Evolutionary conservation across 2,888 invertebrate species (phyloP).

Genomic region (Ophion slaviceki): DNA sequence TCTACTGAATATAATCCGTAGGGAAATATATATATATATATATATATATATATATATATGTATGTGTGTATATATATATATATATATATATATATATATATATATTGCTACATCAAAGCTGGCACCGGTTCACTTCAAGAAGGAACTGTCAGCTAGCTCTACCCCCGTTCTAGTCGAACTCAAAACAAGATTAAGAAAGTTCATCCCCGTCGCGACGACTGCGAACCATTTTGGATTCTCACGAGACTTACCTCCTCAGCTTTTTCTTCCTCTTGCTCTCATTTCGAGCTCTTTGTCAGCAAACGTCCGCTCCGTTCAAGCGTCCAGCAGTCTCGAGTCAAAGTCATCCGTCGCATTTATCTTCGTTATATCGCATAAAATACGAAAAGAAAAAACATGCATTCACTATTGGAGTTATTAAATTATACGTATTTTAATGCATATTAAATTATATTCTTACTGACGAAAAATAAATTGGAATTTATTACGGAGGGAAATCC

Average conservation of each 20-base stretch:
- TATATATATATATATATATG: too few species aligned
- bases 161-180: slow-evolving; percentile 40
- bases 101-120: slow-evolving; percentile 14
- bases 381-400: neutral
- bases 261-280: slow-evolving; percentile 38
- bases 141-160: slow-evolving; percentile 47
- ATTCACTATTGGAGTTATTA: too few species aligned
- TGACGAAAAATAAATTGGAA: too few species aligned
- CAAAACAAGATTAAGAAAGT: slow-evolving; percentile 65
- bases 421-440: too few species aligned
- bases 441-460: too few species aligned
- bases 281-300: slow-evolving; percentile 39
- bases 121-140: slow-evolving; percentile 49
- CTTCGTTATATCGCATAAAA: neutral
- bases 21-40: too few species aligned
- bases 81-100: too few species aligned
- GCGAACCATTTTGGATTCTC: slow-evolving; percentile 58
- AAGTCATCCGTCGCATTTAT: slow-evolving; percentile 40
- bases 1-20: neutral
- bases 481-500: too few species aligned
- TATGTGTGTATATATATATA: too few species aligned
- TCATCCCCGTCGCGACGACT: slow-evolving; percentile 46
- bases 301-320: slow-evolving; percentile 36
- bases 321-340: slow-evolving; percentile 49
- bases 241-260: slow-evolving; percentile 40